Conservation (phyloP, 2,797 vertebrate species). For the Chrosomus eos region DNA sequence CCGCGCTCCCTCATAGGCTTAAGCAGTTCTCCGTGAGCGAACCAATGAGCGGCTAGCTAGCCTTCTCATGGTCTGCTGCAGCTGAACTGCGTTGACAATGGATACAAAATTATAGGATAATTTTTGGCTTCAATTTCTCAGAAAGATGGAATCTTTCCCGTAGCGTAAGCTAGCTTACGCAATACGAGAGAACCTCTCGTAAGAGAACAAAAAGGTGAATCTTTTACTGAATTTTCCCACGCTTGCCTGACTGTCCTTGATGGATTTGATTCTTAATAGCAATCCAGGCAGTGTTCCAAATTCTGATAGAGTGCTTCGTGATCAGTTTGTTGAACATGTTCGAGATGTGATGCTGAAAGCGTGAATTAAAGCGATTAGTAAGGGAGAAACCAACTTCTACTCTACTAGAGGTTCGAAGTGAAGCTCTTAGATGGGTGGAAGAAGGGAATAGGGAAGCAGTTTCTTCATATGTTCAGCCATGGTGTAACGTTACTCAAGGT, state of each 20-base stretch:
- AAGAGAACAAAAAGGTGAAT: not conserved
- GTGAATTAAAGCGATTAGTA: not conserved
- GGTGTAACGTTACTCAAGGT: slow-evolving; percentile 1
- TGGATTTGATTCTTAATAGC: not conserved
- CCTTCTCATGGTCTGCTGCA: too few relatives aligned
- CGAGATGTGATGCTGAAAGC: not conserved
- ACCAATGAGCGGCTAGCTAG: too few relatives aligned
- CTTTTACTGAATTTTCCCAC: not conserved
- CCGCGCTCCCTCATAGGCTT: too few relatives aligned
- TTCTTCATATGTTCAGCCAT: not conserved
- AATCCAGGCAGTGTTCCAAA: not conserved
- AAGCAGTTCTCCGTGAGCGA: too few relatives aligned
- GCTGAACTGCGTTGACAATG: too few relatives aligned
- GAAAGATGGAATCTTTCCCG: too few relatives aligned
- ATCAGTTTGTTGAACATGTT: not conserved
- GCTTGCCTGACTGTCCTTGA: not conserved
- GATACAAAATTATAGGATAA: too few relatives aligned
- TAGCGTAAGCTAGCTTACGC: too few relatives aligned
- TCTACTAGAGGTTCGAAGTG: not conserved
- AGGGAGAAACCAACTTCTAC: not conserved
- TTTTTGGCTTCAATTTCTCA: too few relatives aligned
- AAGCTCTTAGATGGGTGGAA: slow-evolving; percentile 10
- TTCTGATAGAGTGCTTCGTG: not conserved
- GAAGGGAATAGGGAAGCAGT: not conserved
- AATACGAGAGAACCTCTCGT: too few relatives aligned